A percentile compares a stretch with the other conserved stretches of the same genome.
Evolutionary conservation across 2,113 vertebrate genomes (phyloP).

Genomic region (Recurvirostra avosetta): DNA sequence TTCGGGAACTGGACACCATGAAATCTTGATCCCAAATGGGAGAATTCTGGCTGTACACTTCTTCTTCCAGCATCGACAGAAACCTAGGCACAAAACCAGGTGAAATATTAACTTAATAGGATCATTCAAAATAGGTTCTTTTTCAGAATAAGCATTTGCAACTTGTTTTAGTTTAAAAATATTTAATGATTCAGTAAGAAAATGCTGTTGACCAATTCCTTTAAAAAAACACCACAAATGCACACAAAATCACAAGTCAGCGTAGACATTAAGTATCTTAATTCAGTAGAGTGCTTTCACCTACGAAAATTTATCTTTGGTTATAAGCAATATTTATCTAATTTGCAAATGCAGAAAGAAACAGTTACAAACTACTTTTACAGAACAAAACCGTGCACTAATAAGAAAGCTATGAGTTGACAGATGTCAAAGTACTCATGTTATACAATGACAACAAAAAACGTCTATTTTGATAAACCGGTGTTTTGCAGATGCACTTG

Average conservation of each 20-base stretch:
- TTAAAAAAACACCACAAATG: not conserved
- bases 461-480: not conserved
- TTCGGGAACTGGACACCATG: slow-evolving; percentile 78
- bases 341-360: not conserved
- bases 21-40: slow-evolving; percentile 98
- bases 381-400: not conserved
- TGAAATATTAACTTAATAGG: not conserved
- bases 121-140: not conserved
- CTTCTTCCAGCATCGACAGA: slow-evolving; percentile 98
- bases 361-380: not conserved
- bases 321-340: not conserved
- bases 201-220: not conserved
- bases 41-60: slow-evolving; percentile 95
- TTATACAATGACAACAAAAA: not conserved
- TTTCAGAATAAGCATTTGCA: not conserved
- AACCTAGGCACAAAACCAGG: slow-evolving; percentile 78
- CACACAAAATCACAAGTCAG: not conserved
- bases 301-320: not conserved
- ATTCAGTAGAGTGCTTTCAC: not conserved
- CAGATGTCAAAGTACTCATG: not conserved
- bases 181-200: not conserved
- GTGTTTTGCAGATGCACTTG: not conserved
- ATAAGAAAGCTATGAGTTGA: not conserved
- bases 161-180: not conserved
- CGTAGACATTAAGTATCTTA: not conserved